Conservation (phyloP, 2,888 invertebrate genomes). For the Phorcus lineatus region DNA sequence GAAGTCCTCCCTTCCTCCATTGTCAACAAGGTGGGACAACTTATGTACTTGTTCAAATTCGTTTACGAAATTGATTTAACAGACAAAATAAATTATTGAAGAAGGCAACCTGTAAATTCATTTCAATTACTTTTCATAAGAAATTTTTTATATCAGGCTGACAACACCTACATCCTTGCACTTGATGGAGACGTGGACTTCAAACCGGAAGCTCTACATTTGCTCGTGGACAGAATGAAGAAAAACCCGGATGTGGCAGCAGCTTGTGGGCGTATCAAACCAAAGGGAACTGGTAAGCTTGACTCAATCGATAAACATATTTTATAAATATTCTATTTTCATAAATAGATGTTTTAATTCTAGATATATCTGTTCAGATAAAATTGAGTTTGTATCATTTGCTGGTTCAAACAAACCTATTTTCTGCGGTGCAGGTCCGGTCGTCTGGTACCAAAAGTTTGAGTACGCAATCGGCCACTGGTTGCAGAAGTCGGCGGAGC, state of each 20-base stretch:
- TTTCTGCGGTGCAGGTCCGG: constrained; percentile 81
- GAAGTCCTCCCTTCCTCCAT: not conserved
- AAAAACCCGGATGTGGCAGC: constrained; percentile 96
- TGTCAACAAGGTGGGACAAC: not conserved
- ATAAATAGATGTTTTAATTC: too few relatives aligned
- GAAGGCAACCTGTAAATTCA: too few relatives aligned
- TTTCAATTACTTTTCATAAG: too few relatives aligned
- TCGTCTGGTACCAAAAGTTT: constrained; percentile 99
- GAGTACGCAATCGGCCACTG: constrained; percentile 99
- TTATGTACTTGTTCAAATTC: too few relatives aligned
- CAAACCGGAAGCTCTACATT: constrained; percentile 92
- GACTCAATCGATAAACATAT: not conserved
- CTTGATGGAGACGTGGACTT: constrained; percentile 95
- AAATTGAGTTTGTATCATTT: too few relatives aligned
- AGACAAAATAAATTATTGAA: too few relatives aligned
- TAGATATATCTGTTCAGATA: too few relatives aligned
- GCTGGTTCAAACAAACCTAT: too few relatives aligned
- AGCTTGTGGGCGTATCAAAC: constrained; percentile 98
- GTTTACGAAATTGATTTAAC: too few relatives aligned
- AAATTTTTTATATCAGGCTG: constrained; percentile 82
- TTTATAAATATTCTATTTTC: too few relatives aligned
- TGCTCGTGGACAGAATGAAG: constrained; percentile 97
- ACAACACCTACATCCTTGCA: constrained; percentile 95
- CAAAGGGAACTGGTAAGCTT: constrained; percentile 85
- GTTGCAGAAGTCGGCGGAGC: constrained; percentile 99